phyloP scores from a whole-genome alignment of 2,113 vertebrate species.

The Sapajus apella region DNA sequence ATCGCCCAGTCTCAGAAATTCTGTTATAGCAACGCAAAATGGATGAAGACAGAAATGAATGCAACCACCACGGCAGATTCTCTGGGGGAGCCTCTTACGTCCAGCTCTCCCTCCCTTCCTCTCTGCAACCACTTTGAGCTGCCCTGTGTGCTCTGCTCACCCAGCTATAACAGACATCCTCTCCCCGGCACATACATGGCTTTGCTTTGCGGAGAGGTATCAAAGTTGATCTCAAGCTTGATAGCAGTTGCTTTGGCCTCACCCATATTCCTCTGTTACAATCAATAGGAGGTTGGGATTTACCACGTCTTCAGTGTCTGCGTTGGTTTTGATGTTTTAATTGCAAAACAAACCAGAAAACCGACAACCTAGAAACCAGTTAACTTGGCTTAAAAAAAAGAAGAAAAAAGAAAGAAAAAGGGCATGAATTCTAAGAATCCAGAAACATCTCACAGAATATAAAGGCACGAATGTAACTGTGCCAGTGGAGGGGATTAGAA shows the following conservation, averaged over 20 bases:
- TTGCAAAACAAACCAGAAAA: background rate
- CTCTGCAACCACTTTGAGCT: background rate
- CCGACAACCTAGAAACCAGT: background rate
- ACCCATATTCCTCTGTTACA: background rate
- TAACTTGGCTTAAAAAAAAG: background rate
- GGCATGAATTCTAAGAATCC: background rate
- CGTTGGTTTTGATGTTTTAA: background rate
- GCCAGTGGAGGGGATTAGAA: background rate
- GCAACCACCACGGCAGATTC: background rate
- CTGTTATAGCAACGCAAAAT: background rate
- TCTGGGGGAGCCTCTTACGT: background rate
- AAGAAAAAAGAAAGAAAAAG: no score
- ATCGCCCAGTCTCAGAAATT: background rate
- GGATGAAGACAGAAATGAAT: background rate
- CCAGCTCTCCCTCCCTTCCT: background rate
- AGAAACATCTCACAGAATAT: background rate
- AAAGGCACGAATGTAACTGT: background rate
- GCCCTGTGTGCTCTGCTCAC: background rate
- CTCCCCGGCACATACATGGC: rapidly evolving
- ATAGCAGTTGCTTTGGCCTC: background rate
- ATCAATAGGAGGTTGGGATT: background rate
- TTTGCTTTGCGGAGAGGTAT: background rate
- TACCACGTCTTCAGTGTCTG: background rate
- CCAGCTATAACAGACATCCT: background rate
- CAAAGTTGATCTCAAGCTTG: background rate